A percentile compares a stretch with the other conserved stretches of the same genome.
phyloP scores from a whole-genome alignment of 1,140 invertebrate species.

The Pogonomyrmex barbatus region DNA sequence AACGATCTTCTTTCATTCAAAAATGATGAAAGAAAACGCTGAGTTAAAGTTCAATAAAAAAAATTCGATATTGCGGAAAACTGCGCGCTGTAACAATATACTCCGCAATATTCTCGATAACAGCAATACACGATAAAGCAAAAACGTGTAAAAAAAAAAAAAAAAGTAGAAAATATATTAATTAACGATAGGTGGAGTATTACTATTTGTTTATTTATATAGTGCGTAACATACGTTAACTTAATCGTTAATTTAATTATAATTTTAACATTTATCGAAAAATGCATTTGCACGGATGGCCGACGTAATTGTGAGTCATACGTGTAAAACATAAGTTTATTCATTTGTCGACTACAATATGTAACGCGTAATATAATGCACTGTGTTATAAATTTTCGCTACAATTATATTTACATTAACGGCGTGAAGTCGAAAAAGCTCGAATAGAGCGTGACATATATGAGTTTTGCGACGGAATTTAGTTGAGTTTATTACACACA shows the following conservation, averaged over 20 bases:
- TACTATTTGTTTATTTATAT: slow-evolving; percentile 21
- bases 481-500: slow-evolving; percentile 48
- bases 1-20: not conserved
- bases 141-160: not conserved
- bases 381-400: slow-evolving; percentile 34
- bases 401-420: slow-evolving; percentile 39
- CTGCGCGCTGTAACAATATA: not conserved
- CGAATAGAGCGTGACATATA: slow-evolving; percentile 35
- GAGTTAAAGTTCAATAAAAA: slow-evolving; percentile 19
- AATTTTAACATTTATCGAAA: slow-evolving; percentile 47
- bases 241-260: slow-evolving; percentile 47
- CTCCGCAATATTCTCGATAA: slow-evolving; percentile 5
- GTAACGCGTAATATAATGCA: slow-evolving; percentile 30
- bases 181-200: slow-evolving; percentile 19
- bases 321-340: slow-evolving; percentile 46
- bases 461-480: slow-evolving; percentile 47
- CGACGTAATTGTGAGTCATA: slow-evolving; percentile 28
- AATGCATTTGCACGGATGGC: slow-evolving; percentile 18
- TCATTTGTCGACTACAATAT: slow-evolving; percentile 18
- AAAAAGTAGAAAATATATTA: slow-evolving; percentile 10
- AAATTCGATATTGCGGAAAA: not conserved
- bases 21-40: slow-evolving; percentile 22
- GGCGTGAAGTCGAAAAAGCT: slow-evolving; percentile 38
- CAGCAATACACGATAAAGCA: not conserved
- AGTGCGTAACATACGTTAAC: slow-evolving; percentile 4